These are phyloP conservation scores for Lepilemur ruficaudatus DNA, from an alignment of 2,797 vertebrate species.

Conservation along the genomic window DNA sequence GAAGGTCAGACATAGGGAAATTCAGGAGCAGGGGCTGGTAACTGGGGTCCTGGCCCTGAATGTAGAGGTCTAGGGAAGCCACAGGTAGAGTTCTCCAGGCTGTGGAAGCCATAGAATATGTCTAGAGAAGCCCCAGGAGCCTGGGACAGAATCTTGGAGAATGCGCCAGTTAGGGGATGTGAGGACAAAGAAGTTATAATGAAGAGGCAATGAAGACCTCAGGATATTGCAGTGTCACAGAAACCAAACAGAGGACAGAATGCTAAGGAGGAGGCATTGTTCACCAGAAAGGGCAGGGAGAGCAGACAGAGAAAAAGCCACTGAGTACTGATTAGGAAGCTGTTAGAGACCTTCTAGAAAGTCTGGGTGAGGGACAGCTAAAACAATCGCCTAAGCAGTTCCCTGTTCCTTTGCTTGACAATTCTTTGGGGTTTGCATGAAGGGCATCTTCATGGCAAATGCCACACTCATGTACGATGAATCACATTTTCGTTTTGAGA, in stretches of 20 bases:
- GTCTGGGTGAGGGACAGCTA: accelerated
- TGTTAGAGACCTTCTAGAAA: not conserved
- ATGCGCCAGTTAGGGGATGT: not conserved
- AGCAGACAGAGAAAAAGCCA: not conserved
- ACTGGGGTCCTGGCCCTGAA: not conserved
- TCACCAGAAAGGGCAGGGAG: not conserved
- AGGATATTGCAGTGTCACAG: not conserved
- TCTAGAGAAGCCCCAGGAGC: not conserved
- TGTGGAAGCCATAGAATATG: not conserved
- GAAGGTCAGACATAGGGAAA: not conserved
- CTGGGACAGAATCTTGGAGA: not conserved
- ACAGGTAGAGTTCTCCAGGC: not conserved
- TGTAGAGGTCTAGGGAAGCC: not conserved
- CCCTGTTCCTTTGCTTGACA: not conserved
- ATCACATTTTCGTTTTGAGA: not conserved
- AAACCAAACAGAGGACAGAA: not conserved
- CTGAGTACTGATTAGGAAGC: not conserved
- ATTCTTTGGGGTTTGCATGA: not conserved
- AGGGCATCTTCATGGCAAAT: not conserved
- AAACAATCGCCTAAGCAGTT: not conserved
- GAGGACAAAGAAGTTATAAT: not conserved
- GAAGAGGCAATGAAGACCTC: not conserved
- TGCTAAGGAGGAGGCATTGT: not conserved
- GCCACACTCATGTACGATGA: not conserved
- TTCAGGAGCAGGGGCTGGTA: not conserved